Conservation (phyloP, 1,140 invertebrate species). For the Megathymus violae region DNA sequence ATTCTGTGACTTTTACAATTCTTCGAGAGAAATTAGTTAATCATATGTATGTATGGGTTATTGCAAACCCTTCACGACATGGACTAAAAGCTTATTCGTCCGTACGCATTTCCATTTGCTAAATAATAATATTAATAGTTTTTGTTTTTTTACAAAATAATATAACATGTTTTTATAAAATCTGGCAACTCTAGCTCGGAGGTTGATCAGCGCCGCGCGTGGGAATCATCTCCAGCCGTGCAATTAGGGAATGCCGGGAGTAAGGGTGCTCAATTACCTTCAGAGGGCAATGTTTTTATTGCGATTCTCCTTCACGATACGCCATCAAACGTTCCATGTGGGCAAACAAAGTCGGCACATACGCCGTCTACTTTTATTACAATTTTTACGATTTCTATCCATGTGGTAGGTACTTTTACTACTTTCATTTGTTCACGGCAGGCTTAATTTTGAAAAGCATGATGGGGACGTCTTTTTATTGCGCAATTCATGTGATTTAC, state of each 20-base stretch:
- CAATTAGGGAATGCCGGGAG: constrained; percentile 70
- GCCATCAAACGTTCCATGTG: constrained; percentile 49
- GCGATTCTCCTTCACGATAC: constrained; percentile 57
- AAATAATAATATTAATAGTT: too few relatives aligned
- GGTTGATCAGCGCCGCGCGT: constrained; percentile 59
- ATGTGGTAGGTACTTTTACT: not conserved
- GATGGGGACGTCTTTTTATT: not conserved
- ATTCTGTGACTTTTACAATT: too few relatives aligned
- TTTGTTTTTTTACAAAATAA: too few relatives aligned
- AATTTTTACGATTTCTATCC: constrained; percentile 29
- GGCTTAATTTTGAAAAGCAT: not conserved
- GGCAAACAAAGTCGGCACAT: constrained; percentile 24
- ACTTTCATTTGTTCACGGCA: not conserved
- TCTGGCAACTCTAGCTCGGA: constrained; percentile 32
- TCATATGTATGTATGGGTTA: too few relatives aligned
- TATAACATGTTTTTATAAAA: constrained; percentile 4
- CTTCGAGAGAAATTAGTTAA: too few relatives aligned
- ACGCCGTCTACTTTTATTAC: constrained; percentile 24
- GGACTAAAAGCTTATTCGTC: too few relatives aligned
- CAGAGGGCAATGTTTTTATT: constrained; percentile 67
- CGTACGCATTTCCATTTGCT: too few relatives aligned
- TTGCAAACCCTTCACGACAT: too few relatives aligned
- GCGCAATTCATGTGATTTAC: not conserved
- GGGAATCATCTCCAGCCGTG: constrained; percentile 66
- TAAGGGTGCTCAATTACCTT: constrained; percentile 70